Evolutionary conservation across 2,797 vertebrate species (phyloP), one percentile per base, ranked within the genome.

Genomic region (Darevskia nairensis): DNA sequence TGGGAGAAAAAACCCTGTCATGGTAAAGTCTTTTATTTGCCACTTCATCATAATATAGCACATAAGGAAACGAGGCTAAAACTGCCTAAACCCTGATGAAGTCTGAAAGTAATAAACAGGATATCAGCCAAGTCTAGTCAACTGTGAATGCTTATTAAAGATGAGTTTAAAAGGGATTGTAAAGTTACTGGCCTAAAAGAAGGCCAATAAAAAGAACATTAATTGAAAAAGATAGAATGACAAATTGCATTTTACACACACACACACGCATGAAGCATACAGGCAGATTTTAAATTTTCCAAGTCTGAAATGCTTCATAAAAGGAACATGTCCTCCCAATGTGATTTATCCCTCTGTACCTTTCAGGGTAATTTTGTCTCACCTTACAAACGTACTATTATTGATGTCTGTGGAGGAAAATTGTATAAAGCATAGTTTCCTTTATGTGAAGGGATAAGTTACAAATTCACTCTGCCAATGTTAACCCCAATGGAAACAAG

Each of bases 401-500:
- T 23, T 92, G 46, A 84, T 55, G 80, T 86, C 74, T 90, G 35
- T 32, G 82, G 32, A 94, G 32, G 46, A 95, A 66, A 95, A 96
- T 91, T 76, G n/a, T 79, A 91, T 90, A 82, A 64, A 86, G 1
- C 87, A 86, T 89, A 39, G 89, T 25, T 89, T 77, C 76, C 82
- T 90, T 91, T 55, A 87, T 95, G 89, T 91, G 75, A 94, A 89
- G 21, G 83, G 89, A 91, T 59, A 81, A 41, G 64, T 90, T 91
- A 77, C 80, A 90, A 92, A 94, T 95, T 93, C 59, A 85, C 78
- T 93, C 82, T 69, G 84, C 6, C 89, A 93, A 59, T 91, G 78
- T 90, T 93, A 96, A 94, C 27, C 85, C 21, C 68, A 92, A 87
- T 91, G 82, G 84, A 95, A 96, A 95, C 89, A 89, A 29, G 41